phyloP scores from a whole-genome alignment of 2,797 vertebrate species.

The Falco berigora region DNA sequence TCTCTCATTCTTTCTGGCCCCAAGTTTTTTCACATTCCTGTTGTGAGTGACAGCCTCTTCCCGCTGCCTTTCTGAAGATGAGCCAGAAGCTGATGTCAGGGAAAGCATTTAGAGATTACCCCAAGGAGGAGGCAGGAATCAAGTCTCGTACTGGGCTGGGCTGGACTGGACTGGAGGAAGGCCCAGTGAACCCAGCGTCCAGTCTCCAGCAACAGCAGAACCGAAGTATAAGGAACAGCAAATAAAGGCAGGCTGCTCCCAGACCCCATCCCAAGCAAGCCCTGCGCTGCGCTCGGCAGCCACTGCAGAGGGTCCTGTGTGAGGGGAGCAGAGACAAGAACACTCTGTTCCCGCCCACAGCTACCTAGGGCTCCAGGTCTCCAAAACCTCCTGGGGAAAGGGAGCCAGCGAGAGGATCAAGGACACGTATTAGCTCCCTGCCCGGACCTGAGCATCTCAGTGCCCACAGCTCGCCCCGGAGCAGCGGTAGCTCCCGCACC shows the following conservation, averaged over 20 bases:
- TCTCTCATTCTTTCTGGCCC: neutral
- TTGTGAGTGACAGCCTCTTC: neutral
- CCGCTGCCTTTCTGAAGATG: neutral
- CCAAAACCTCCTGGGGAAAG: neutral
- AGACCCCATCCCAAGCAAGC: neutral
- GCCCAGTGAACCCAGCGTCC: neutral
- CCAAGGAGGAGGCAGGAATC: neutral
- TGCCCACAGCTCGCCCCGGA: neutral
- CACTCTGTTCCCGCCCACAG: neutral
- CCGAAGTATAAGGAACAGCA: neutral
- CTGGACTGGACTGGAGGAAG: neutral
- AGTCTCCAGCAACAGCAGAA: neutral
- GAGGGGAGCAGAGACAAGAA: neutral
- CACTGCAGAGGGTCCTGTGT: fast-evolving
- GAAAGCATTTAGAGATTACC: neutral
- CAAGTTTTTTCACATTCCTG: neutral
- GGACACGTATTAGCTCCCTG: neutral
- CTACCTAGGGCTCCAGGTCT: neutral
- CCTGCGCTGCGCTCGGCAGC: neutral
- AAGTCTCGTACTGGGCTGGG: neutral
- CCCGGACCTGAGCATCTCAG: neutral
- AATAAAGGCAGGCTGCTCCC: neutral
- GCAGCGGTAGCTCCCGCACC: neutral
- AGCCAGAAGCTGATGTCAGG: slow-evolving; percentile 18
- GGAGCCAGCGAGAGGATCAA: neutral